phyloP scores from a whole-genome alignment of 2,888 invertebrate genomes.

The Cataglyphis livida region DNA sequence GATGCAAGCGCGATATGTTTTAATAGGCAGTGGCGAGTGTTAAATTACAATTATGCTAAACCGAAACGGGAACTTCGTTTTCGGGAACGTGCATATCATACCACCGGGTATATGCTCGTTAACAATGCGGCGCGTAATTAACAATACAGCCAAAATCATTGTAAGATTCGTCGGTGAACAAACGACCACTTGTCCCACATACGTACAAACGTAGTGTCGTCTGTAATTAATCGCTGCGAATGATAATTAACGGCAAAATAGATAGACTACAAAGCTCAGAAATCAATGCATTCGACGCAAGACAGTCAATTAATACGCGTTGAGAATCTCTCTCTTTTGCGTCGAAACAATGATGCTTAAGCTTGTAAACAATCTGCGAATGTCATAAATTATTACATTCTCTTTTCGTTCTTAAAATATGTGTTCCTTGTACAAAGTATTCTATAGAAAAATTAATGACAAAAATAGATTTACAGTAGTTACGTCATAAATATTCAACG shows the following conservation, averaged over 20 bases:
- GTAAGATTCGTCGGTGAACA: conserved; percentile 63
- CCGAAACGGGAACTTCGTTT: conserved; percentile 40
- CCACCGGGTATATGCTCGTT: conserved; percentile 36
- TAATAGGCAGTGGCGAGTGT: conserved; percentile 53
- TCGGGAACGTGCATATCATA: conserved; percentile 53
- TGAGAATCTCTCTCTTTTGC: neutral
- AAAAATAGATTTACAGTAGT: neutral
- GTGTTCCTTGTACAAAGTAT: neutral
- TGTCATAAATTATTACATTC: neutral
- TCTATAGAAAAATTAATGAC: neutral
- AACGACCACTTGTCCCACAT: conserved; percentile 24
- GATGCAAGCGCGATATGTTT: neutral
- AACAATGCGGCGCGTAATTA: conserved; percentile 54
- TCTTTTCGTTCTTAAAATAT: neutral
- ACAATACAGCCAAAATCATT: conserved; percentile 58
- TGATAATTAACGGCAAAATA: conserved; percentile 57
- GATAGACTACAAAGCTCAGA: conserved; percentile 9
- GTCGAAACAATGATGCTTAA: too few relatives aligned
- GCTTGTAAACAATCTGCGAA: neutral
- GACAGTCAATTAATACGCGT: neutral
- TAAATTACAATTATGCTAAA: conserved; percentile 74
- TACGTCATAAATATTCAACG: neutral
- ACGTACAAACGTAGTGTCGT: conserved; percentile 17
- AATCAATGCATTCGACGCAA: neutral
- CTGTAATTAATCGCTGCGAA: conserved; percentile 59